Base-by-base conservation (phyloP, 2,113 vertebrate genomes). In the Promerops cafer region DNA sequence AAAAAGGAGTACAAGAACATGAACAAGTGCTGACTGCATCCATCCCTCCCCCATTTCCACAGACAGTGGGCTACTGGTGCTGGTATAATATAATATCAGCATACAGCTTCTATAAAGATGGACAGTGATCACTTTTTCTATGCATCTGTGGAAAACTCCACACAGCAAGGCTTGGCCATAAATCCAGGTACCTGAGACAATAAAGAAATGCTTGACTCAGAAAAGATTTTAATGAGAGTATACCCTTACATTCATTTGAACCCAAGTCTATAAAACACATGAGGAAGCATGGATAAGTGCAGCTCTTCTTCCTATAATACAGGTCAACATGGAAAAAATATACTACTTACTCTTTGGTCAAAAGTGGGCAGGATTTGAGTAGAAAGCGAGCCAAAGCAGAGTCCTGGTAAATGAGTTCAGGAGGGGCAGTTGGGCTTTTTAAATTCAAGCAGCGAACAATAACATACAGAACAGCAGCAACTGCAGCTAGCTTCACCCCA, bases 291-390 rank as follows among this genome's bases (percentile, higher is more conserved):
- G 2, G 31, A 3, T 33, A 87, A 68, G n/a, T 4, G 17, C 24
- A 94, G 44, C 21, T 90, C 76, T 82, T 90, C 66, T 83, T 6
- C 53, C 59, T 86, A 1, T 4, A 68, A 49, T 7, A 59, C 9
- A 89, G 23, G 47, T 45, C 20, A 83, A 37, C 33, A 11, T 11
- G 16, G 18, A 49, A 24, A 65, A 75, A 47, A 17, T 5, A 8
- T 3, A 13, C 9, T 85, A 99, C 99, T 99, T 97, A 99, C 99
- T 99, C 99, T 99, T 99, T 99, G 98, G 99, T 99, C 97, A 99
- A 94, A 85, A 99, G 98, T 24, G 99, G 98, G 94, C 99, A 99
- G 90, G 99, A 99, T 96, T 99, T 99, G 75, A 99, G 98, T 4
- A 99, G 98, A 87, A 99, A 99, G 56, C 97, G 98, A 22, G 98